Conservation (phyloP, 2,113 vertebrate genomes). For the Tapirus terrestris region DNA sequence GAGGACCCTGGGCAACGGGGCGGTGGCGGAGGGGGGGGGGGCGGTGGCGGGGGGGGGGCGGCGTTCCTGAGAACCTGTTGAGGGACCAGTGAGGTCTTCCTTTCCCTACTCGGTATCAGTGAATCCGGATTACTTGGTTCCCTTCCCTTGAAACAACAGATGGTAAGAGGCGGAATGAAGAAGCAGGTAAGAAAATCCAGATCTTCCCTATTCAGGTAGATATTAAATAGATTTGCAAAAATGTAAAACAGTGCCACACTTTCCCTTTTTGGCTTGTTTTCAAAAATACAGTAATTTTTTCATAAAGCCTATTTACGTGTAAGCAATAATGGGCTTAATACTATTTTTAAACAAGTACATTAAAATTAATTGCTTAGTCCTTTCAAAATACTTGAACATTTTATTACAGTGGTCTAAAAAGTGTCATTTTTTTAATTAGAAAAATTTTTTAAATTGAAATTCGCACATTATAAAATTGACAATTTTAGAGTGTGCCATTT, state of each 20-base stretch:
- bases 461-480: too few species aligned
- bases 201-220: not conserved
- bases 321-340: too few species aligned
- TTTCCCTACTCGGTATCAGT: not conserved
- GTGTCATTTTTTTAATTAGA: not conserved
- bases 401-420: not conserved
- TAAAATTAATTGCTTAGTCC: not conserved
- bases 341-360: not conserved
- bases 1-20: not conserved
- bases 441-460: not conserved
- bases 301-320: not conserved
- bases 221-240: not conserved
- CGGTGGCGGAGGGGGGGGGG: not conserved
- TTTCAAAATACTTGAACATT: not conserved
- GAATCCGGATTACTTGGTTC: not conserved
- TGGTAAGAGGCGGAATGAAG: not conserved
- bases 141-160: not conserved
- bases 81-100: not conserved
- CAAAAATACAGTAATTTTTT: not conserved
- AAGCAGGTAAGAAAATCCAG: not conserved
- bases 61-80: not conserved
- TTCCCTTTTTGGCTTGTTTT: not conserved
- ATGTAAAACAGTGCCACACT: not conserved
- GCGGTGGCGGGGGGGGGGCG: rapidly evolving
- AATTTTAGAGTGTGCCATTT: not conserved